Conservation (phyloP, 2,888 invertebrate genomes). For the Tortricodes alternella region DNA sequence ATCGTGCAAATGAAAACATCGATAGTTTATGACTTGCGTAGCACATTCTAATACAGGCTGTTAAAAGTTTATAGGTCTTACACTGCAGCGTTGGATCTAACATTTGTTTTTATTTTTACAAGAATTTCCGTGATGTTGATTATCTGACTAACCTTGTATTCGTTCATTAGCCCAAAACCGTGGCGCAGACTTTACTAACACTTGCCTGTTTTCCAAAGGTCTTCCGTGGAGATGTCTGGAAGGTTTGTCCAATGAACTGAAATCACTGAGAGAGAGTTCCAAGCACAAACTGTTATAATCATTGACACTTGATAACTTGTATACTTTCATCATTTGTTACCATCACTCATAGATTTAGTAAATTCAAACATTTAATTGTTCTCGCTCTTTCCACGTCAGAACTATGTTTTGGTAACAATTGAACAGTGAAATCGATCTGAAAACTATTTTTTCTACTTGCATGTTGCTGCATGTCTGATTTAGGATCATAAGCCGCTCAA, state of each 20-base stretch:
- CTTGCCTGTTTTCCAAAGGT: slow-evolving; percentile 82
- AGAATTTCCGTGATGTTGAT: slow-evolving; percentile 32
- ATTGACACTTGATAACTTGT: slow-evolving; percentile 52
- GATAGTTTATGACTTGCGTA: neutral
- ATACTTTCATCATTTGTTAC: slow-evolving; percentile 59
- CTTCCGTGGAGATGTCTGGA: slow-evolving; percentile 86
- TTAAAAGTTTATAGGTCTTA: slow-evolving; percentile 26
- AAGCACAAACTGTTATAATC: slow-evolving; percentile 61
- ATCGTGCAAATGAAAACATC: neutral
- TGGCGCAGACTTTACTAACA: slow-evolving; percentile 73
- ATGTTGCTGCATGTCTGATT: slow-evolving; percentile 80
- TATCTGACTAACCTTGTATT: slow-evolving; percentile 51
- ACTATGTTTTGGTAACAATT: slow-evolving; percentile 61
- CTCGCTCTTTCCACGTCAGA: slow-evolving; percentile 26
- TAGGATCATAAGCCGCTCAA: slow-evolving; percentile 79
- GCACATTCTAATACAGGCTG: slow-evolving; percentile 19
- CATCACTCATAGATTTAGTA: slow-evolving; percentile 46
- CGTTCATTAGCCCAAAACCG: slow-evolving; percentile 65
- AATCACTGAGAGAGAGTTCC: slow-evolving; percentile 70
- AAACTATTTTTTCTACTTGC: slow-evolving; percentile 75
- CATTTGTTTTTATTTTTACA: neutral
- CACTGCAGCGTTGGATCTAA: slow-evolving; percentile 20
- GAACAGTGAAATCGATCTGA: slow-evolving; percentile 51
- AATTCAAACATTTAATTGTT: slow-evolving; percentile 33
- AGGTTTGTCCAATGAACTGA: slow-evolving; percentile 83